Evolutionary conservation across 2,113 vertebrate genomes (phyloP).

Genomic region (Azemiops feae): DNA sequence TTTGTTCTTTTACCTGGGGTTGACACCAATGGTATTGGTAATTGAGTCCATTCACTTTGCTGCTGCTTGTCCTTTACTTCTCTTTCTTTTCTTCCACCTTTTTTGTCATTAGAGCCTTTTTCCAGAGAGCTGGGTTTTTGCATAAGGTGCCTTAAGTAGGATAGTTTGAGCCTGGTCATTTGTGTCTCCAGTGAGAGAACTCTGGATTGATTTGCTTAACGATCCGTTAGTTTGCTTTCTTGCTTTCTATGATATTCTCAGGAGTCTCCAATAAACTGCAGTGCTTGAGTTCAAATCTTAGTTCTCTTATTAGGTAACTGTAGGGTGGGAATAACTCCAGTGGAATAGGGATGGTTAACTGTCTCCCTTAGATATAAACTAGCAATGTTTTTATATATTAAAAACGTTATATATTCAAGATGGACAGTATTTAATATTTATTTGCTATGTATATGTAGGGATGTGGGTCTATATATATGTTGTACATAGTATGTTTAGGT

Average conservation of each 20-base stretch:
- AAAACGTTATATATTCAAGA: too few relatives aligned
- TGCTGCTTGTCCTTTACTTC: background rate
- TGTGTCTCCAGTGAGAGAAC: background rate
- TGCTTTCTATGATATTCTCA: background rate
- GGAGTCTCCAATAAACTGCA: background rate
- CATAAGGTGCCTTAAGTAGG: background rate
- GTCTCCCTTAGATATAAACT: background rate
- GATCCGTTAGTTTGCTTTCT: background rate
- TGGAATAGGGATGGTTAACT: background rate
- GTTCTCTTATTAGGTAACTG: background rate
- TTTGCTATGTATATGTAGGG: too few relatives aligned
- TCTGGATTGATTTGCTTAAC: background rate
- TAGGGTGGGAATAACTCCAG: background rate
- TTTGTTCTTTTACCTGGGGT: background rate
- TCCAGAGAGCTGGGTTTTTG: background rate
- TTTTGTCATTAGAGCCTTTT: background rate
- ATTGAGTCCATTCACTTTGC: background rate
- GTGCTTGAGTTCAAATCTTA: background rate
- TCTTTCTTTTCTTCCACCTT: background rate
- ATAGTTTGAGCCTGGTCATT: background rate
- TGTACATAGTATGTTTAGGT: too few relatives aligned
- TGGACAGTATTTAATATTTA: too few relatives aligned
- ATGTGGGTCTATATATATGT: too few relatives aligned
- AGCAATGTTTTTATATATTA: too few relatives aligned
- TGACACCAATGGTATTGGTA: background rate